A percentile compares a stretch with the other conserved stretches of the same genome.
These are phyloP conservation scores for Conopomorpha cramerella DNA, from an alignment of 1,140 invertebrate species.

Conservation along the genomic window DNA sequence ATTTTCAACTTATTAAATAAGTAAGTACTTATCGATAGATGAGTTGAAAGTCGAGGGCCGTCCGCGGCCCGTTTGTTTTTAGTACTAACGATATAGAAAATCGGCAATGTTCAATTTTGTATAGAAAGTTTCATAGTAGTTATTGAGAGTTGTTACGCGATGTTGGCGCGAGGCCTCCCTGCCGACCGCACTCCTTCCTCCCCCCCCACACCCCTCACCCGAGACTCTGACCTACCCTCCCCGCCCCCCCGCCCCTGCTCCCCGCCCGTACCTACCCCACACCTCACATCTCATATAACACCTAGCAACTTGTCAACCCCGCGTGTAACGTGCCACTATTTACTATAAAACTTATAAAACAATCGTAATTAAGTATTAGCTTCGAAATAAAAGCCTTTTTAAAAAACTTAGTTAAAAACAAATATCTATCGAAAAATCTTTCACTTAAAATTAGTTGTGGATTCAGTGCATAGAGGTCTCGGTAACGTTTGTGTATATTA, in stretches of 20 bases:
- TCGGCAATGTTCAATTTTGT: slow-evolving; percentile 60
- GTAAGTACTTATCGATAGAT: slow-evolving; percentile 50
- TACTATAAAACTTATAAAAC: slow-evolving; percentile 44
- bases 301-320: no score
- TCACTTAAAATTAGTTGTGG: slow-evolving; percentile 50
- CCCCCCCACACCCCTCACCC: no score
- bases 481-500: slow-evolving; percentile 50
- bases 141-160: slow-evolving; percentile 55
- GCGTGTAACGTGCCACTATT: no score
- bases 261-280: no score
- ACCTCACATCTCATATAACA: no score
- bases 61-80: slow-evolving; percentile 47
- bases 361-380: slow-evolving; percentile 59
- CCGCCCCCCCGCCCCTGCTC: no score
- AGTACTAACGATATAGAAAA: slow-evolving; percentile 47
- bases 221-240: no score
- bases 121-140: slow-evolving; percentile 58
- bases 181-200: slow-evolving; percentile 10
- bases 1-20: slow-evolving; percentile 53
- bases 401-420: slow-evolving; percentile 54
- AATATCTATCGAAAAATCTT: slow-evolving; percentile 51
- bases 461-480: slow-evolving; percentile 49
- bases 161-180: slow-evolving; percentile 13
- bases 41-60: slow-evolving; percentile 28
- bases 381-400: slow-evolving; percentile 58